phyloP scores from a whole-genome alignment of 1,140 invertebrate genomes.

The Anoplolepis gracilipes region DNA sequence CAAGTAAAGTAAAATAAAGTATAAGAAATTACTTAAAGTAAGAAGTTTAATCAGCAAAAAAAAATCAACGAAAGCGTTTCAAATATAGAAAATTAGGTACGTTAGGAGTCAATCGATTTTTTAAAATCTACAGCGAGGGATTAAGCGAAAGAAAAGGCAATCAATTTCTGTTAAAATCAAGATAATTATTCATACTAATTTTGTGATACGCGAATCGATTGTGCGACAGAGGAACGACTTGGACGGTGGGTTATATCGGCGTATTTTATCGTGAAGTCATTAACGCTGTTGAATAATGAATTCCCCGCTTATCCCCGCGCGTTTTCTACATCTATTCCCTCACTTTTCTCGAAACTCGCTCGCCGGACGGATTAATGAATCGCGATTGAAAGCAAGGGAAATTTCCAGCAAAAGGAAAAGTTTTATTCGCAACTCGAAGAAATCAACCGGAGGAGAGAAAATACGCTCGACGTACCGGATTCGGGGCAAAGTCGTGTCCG shows the following conservation, averaged over 20 bases:
- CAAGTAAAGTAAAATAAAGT: neutral
- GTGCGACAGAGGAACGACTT: neutral
- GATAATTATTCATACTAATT: neutral
- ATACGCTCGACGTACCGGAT: conserved; percentile 14
- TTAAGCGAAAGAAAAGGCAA: neutral
- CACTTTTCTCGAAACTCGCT: neutral
- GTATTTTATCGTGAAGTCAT: conserved; percentile 27
- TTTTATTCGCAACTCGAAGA: no score
- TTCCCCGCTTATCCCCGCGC: neutral
- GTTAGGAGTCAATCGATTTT: neutral
- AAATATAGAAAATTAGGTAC: neutral
- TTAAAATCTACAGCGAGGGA: neutral
- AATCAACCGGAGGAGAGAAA: neutral
- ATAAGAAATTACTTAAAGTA: neutral
- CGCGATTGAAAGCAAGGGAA: conserved; percentile 17
- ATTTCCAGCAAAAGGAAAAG: neutral
- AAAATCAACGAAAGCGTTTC: neutral
- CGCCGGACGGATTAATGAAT: neutral
- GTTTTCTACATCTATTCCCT: neutral
- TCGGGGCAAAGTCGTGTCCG: conserved; percentile 7
- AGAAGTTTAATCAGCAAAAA: neutral
- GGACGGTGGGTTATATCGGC: neutral
- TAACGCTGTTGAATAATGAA: conserved; percentile 42
- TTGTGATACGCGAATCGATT: conserved; percentile 5
- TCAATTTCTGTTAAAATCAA: neutral